These are phyloP conservation scores for Lacerta viridis DNA, from an alignment of 2,797 vertebrate species.

Conservation along the genomic window DNA sequence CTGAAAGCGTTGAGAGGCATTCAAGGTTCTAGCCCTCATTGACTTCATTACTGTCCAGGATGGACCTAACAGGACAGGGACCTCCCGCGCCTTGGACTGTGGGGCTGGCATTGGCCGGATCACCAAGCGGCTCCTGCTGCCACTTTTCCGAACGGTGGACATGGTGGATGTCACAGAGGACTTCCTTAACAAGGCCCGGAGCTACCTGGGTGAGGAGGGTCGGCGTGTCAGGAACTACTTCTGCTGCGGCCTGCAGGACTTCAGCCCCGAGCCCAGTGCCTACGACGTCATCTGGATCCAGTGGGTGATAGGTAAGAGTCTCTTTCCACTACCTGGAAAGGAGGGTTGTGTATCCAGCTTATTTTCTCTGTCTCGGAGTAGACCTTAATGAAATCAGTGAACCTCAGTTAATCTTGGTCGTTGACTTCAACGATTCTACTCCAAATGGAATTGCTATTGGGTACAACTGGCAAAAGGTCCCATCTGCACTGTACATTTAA, in stretches of 20 bases:
- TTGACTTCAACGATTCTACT: no score
- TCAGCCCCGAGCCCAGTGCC: constrained; percentile 85
- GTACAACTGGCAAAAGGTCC: no score
- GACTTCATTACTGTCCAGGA: constrained; percentile 79
- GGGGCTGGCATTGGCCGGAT: constrained; percentile 95
- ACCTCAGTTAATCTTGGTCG: no score
- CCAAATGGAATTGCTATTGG: no score
- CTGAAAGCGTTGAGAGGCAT: not conserved
- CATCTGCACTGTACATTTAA: no score
- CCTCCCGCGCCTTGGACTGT: constrained; percentile 91
- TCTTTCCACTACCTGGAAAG: no score
- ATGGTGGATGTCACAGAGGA: constrained; percentile 96
- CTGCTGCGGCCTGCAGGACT: constrained; percentile 94
- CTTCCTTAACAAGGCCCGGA: constrained; percentile 92
- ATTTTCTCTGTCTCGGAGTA: no score
- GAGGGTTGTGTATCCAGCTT: no score
- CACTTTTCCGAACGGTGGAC: constrained; percentile 92
- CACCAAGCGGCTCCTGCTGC: constrained; percentile 93
- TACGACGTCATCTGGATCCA: constrained; percentile 99
- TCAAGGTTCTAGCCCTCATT: fast-evolving
- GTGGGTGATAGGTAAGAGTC: constrained; percentile 95
- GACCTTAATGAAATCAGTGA: no score
- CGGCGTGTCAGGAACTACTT: constrained; percentile 90
- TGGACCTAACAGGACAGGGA: constrained; percentile 86
- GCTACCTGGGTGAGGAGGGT: constrained; percentile 91